phyloP scores from a whole-genome alignment of 2,888 invertebrate genomes.

The Dilophus febrilis region DNA sequence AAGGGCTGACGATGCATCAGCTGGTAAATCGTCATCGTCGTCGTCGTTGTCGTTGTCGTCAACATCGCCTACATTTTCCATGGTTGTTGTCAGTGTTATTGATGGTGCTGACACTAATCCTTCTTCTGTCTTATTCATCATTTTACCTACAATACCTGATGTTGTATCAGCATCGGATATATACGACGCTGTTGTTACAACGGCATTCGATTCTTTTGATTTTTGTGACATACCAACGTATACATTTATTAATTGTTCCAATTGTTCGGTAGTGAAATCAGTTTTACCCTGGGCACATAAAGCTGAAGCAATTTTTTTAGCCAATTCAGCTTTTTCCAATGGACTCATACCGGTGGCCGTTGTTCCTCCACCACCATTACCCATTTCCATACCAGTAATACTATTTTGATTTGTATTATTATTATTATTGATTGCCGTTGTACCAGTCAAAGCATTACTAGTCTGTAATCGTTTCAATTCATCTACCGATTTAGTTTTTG shows the following conservation, averaged over 20 bases:
- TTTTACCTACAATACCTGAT: neutral
- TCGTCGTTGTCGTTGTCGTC: constrained; percentile 14
- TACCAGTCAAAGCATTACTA: too few relatives aligned
- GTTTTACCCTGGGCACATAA: constrained; percentile 64
- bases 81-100: neutral
- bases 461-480: constrained; percentile 8
- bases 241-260: constrained; percentile 62
- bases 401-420: constrained; percentile 19
- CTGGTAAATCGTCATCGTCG: constrained; percentile 10
- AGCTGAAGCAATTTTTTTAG: constrained; percentile 64
- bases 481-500: constrained; percentile 20
- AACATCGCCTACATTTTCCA: constrained; percentile 4
- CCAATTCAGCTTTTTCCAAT: constrained; percentile 63
- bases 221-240: constrained; percentile 55
- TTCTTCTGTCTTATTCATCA: neutral
- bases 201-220: constrained; percentile 24
- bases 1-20: constrained; percentile 34
- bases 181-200: constrained; percentile 1
- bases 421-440: too few relatives aligned
- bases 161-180: neutral
- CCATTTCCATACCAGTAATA: constrained; percentile 17
- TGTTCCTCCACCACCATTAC: constrained; percentile 10
- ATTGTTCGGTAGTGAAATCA: constrained; percentile 59
- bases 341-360: constrained; percentile 13
- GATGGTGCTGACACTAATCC: neutral